Base-by-base conservation (phyloP, 1,140 invertebrate species). In the Armadillidium nasatum region DNA sequence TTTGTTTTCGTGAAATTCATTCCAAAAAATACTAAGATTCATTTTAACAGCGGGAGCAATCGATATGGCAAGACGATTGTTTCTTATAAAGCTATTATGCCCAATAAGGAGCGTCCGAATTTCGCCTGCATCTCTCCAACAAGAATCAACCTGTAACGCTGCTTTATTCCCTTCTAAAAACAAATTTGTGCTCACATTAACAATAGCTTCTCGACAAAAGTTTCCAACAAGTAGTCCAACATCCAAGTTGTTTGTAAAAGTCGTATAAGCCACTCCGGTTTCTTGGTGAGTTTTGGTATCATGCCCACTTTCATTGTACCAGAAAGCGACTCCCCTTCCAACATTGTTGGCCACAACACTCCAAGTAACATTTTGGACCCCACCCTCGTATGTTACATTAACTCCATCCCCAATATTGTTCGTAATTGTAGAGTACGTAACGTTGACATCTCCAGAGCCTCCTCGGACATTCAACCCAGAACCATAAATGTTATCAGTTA, bases 381-480 rank as follows among this genome's bases (percentile, higher is more conserved):
- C 96, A 0, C 96, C 95, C 0, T 93, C 91, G 76, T 94, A 93
- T 0, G 95, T 96, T 7, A 83, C 76, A 22, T 88, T 87, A 10
- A 88, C 83, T 13, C 89, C 89, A 82, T 89, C 88, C 9, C 88
- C 97, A 82, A 91, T 89, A 84, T 99, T 99, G 80, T 94, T 92
- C 0, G 89, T 91, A 54, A 99, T 92, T 82, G 91, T 88, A 77
- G 93, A 94, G 79, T 91, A 89, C 7, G 95, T 97, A 3, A 99
- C 88, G 82, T 98, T 95, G 0, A 99, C 89, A 83, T 96, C 92
- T n/a, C 94, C 93, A 0, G 91, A 92, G 0, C 96, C 96, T 78
- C 87, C 90, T 0, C 90, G 86, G 6, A 98, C 88, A 82, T 96
- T 93, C 9, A 97, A 86, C 2, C 95, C 96, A 9, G 93, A 93